Evolutionary conservation across 1,140 invertebrate genomes (phyloP).

Genomic region (Bombus difficillimus): DNA sequence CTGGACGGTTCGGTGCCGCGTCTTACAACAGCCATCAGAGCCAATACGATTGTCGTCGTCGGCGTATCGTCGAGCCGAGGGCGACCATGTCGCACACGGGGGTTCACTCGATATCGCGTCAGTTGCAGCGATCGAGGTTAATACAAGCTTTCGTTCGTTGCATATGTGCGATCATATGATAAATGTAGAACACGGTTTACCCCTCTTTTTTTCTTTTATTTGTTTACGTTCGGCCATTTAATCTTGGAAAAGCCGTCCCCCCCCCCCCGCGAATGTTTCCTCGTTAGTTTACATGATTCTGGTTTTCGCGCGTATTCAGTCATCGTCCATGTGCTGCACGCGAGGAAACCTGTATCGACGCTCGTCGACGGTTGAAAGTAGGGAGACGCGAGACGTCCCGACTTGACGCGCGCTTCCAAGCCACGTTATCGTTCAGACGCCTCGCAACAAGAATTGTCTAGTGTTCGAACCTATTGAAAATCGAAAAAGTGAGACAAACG

Average conservation of each 20-base stretch:
- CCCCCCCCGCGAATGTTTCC: background rate
- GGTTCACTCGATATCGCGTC: slow-evolving; percentile 43
- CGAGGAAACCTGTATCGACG: slow-evolving; percentile 17
- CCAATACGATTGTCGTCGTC: slow-evolving; percentile 14
- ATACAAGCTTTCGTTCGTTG: slow-evolving; percentile 53
- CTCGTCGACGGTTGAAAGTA: slow-evolving; percentile 34
- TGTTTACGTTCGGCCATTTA: slow-evolving; percentile 39
- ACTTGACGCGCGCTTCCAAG: slow-evolving; percentile 10
- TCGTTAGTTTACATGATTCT: slow-evolving; percentile 7
- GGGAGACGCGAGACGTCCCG: slow-evolving; percentile 28
- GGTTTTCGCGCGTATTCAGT: slow-evolving; percentile 26
- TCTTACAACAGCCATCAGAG: background rate
- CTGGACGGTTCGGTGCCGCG: background rate
- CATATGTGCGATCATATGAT: slow-evolving; percentile 72
- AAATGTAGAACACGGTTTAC: slow-evolving; percentile 76
- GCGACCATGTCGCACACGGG: slow-evolving; percentile 61
- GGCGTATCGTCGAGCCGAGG: slow-evolving; percentile 31
- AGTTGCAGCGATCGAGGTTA: slow-evolving; percentile 43
- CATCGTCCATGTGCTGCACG: slow-evolving; percentile 41
- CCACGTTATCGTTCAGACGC: background rate
- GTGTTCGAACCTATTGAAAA: background rate
- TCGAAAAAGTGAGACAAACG: slow-evolving; percentile 9
- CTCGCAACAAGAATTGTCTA: background rate
- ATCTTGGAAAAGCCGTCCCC: background rate
- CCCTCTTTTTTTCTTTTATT: slow-evolving; percentile 67